Conservation (phyloP, 2,113 vertebrate genomes). For the Notothenia rossii region DNA sequence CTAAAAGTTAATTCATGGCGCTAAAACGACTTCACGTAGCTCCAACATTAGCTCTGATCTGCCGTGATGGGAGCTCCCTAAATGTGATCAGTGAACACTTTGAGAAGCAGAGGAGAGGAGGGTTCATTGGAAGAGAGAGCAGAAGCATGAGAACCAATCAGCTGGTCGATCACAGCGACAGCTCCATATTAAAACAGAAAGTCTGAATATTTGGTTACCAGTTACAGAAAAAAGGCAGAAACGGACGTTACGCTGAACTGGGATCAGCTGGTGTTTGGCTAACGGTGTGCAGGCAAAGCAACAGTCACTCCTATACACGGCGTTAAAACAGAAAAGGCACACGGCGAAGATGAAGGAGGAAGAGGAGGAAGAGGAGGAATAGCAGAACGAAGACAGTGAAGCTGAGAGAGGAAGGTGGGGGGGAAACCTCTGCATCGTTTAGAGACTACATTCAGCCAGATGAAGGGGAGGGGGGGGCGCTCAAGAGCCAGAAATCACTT, state of each 20-base stretch:
- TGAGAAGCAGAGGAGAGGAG: neutral
- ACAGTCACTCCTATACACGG: conserved; percentile 26
- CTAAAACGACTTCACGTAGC: neutral
- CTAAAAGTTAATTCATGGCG: neutral
- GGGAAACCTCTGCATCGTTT: conserved; percentile 17
- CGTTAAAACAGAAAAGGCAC: conserved; percentile 73
- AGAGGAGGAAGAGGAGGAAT: conserved; percentile 1
- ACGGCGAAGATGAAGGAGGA: conserved; percentile 48
- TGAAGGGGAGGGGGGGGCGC: conserved; percentile 1
- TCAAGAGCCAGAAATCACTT: conserved; percentile 51
- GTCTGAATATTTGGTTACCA: conserved; percentile 31
- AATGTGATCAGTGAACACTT: neutral
- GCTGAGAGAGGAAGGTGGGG: conserved; percentile 16
- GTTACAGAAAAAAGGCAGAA: conserved; percentile 48
- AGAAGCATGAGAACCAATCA: neutral
- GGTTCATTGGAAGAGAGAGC: neutral
- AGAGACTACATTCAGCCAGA: conserved; percentile 75
- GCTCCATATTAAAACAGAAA: neutral
- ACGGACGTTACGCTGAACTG: conserved; percentile 38
- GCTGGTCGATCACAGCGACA: neutral
- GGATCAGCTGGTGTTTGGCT: conserved; percentile 48
- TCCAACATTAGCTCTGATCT: neutral
- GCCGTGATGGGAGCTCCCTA: neutral
- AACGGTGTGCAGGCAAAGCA: conserved; percentile 49
- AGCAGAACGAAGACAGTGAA: conserved; percentile 1